Percentiles rank a stretch among this genome's conserved stretches.
These are phyloP conservation scores for Cheilosia pagana DNA, from an alignment of 2,888 invertebrate species.

Conservation along the genomic window DNA sequence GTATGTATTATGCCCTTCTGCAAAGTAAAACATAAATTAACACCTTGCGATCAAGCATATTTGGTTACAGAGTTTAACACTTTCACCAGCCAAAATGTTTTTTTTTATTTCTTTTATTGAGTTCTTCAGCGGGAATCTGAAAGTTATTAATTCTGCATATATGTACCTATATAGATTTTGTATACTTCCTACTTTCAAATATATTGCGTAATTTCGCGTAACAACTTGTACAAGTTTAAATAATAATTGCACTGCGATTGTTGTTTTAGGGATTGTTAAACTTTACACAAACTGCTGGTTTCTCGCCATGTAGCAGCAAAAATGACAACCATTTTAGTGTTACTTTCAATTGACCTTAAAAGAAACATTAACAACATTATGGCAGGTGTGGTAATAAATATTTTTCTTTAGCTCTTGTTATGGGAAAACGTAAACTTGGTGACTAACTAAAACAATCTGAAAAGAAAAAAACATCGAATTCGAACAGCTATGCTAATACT, in stretches of 20 bases:
- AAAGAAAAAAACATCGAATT: background rate
- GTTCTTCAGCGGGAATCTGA: too few relatives aligned
- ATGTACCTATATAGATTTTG: too few relatives aligned
- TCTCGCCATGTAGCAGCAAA: background rate
- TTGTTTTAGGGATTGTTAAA: background rate
- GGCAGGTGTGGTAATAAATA: conserved; percentile 1
- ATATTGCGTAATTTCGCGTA: too few relatives aligned
- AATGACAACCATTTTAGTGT: conserved; percentile 9
- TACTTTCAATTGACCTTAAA: conserved; percentile 39
- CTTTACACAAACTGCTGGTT: background rate
- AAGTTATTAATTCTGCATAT: too few relatives aligned
- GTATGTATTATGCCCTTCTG: too few relatives aligned
- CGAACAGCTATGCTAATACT: background rate
- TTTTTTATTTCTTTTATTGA: background rate
- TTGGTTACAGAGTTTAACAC: conserved; percentile 1
- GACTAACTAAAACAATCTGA: background rate
- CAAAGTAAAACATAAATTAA: background rate
- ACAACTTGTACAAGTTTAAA: too few relatives aligned
- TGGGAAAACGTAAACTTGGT: background rate
- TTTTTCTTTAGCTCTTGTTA: background rate
- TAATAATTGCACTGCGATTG: too few relatives aligned
- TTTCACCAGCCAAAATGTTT: background rate
- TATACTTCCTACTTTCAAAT: conserved; percentile 6
- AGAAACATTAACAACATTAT: conserved; percentile 16
- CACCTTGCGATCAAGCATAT: background rate